phyloP scores from a whole-genome alignment of 1,140 invertebrate genomes.

The Hylaeus anthracinus region DNA sequence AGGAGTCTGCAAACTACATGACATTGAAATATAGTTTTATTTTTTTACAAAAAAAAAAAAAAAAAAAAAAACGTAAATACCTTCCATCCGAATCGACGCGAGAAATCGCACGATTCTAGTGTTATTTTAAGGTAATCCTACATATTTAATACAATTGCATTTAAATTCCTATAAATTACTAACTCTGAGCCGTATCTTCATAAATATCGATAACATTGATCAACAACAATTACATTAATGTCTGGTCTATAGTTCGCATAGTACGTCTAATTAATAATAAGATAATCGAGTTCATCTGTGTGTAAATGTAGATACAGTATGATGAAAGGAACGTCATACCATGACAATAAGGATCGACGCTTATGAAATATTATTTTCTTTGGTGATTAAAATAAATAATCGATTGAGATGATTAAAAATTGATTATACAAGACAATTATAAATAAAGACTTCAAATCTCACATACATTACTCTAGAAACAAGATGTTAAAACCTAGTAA shows the following conservation, averaged over 20 bases:
- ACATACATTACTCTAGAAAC: slow-evolving; percentile 15
- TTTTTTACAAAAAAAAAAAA: not conserved
- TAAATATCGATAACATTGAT: slow-evolving; percentile 10
- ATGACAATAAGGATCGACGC: slow-evolving; percentile 8
- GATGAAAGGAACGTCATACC: slow-evolving; percentile 43
- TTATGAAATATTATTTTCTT: slow-evolving; percentile 29
- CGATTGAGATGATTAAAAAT: slow-evolving; percentile 18
- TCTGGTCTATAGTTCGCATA: not conserved
- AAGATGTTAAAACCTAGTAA: slow-evolving; percentile 39
- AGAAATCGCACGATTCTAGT: not conserved
- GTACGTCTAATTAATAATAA: not conserved
- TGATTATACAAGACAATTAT: slow-evolving; percentile 2
- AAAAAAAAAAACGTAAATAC: not conserved
- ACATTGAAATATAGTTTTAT: not conserved
- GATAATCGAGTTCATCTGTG: not conserved
- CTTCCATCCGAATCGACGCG: not conserved
- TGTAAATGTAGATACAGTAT: slow-evolving; percentile 26
- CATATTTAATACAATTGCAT: slow-evolving; percentile 8
- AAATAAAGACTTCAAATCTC: slow-evolving; percentile 1
- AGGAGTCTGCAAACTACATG: not conserved
- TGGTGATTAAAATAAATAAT: slow-evolving; percentile 41
- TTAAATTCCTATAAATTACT: slow-evolving; percentile 7
- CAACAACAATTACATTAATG: slow-evolving; percentile 16
- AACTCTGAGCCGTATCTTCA: not conserved
- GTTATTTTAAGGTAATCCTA: slow-evolving; percentile 9